Percentiles rank a stretch among this genome's conserved stretches.
phyloP scores from a whole-genome alignment of 2,113 vertebrate species.

The Machaerirhynchus nigripectus region DNA sequence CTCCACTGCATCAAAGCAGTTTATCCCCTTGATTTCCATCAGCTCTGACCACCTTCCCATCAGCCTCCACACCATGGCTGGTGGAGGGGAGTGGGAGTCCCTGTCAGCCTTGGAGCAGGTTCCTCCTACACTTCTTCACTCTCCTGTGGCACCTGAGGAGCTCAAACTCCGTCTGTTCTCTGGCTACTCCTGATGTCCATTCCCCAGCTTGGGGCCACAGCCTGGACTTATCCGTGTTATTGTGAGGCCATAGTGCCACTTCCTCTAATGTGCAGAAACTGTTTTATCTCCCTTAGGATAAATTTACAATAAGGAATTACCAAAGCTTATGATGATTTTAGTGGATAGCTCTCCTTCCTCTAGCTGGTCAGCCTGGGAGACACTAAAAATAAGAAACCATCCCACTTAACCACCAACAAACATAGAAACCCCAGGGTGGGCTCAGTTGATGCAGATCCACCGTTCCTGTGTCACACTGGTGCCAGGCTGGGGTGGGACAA shows the following conservation, averaged over 20 bases:
- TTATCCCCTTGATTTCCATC: not conserved
- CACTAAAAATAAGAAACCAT: not conserved
- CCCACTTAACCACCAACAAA: rapidly evolving
- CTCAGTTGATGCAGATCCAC: not conserved
- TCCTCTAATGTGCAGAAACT: not conserved
- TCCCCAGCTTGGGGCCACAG: not conserved
- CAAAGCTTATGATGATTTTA: not conserved
- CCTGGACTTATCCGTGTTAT: rapidly evolving
- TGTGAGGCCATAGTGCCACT: not conserved
- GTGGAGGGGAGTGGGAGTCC: not conserved
- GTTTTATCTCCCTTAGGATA: not conserved
- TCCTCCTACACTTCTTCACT: not conserved
- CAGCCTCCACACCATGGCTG: not conserved
- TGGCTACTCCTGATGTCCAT: not conserved
- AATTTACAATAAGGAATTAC: not conserved
- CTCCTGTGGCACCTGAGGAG: not conserved
- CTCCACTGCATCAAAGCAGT: not conserved
- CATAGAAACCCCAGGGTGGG: not conserved
- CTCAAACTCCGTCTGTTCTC: not conserved
- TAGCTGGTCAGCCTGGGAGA: not conserved
- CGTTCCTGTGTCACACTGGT: not conserved
- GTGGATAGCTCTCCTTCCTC: not conserved
- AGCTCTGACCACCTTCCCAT: not conserved
- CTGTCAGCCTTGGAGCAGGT: not conserved
- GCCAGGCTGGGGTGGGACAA: not conserved